phyloP scores from a whole-genome alignment of 2,113 vertebrate species.

The Synchiropus splendidus region DNA sequence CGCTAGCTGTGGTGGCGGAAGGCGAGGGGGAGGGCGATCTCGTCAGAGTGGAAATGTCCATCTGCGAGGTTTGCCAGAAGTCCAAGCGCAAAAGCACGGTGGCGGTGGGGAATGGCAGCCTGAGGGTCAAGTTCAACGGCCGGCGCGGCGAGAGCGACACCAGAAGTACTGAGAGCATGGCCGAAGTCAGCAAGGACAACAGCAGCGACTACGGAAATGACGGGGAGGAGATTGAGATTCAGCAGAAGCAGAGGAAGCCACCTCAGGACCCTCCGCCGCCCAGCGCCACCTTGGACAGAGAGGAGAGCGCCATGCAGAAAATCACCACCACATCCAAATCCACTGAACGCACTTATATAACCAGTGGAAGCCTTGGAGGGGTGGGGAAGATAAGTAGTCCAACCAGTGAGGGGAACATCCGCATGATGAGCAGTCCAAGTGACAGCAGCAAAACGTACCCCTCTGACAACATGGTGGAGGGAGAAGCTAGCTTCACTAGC shows the following conservation, averaged over 20 bases:
- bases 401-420: conserved; percentile 33
- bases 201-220: conserved; percentile 45
- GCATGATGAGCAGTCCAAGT: conserved; percentile 31
- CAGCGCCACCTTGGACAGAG: conserved; percentile 62
- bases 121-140: conserved; percentile 76
- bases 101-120: conserved; percentile 70
- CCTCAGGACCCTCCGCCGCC: conserved; percentile 44
- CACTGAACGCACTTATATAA: conserved; percentile 46
- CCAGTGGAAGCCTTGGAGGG: conserved; percentile 57
- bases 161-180: conserved; percentile 29
- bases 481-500: conserved; percentile 34
- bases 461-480: conserved; percentile 43
- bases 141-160: conserved; percentile 47
- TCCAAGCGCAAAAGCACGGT: conserved; percentile 83
- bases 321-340: conserved; percentile 69
- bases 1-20: conserved; percentile 68
- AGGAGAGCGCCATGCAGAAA: conserved; percentile 61
- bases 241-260: conserved; percentile 38
- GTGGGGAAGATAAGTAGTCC: conserved; percentile 44
- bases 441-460: conserved; percentile 31
- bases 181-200: conserved; percentile 36
- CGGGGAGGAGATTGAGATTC: conserved; percentile 42
- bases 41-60: conserved; percentile 80
- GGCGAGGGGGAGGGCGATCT: conserved; percentile 78
- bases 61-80: conserved; percentile 83